These are phyloP conservation scores for Phylloscopus collybita DNA, from an alignment of 2,797 vertebrate genomes.

Conservation along the genomic window DNA sequence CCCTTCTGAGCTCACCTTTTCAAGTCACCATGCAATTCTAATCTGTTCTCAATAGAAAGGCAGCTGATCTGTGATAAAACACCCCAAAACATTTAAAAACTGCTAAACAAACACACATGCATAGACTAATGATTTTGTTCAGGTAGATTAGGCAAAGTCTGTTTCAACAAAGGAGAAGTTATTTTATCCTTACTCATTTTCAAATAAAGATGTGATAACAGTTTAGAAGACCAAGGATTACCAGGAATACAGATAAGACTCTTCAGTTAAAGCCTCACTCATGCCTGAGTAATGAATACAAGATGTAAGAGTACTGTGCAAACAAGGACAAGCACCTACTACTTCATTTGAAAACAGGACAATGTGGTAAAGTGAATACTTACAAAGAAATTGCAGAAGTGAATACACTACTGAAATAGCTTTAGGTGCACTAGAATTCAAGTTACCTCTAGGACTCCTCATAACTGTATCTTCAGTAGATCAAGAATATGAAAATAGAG, in stretches of 20 bases:
- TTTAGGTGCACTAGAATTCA: not conserved
- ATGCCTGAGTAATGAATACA: not conserved
- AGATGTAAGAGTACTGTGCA: not conserved
- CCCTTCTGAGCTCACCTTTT: not conserved
- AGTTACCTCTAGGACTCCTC: not conserved
- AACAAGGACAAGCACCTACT: not conserved
- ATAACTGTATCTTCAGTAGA: not conserved
- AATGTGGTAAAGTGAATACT: not conserved
- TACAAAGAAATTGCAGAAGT: not conserved
- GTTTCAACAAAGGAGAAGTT: not conserved
- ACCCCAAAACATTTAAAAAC: not conserved
- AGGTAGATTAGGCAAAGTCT: not conserved
- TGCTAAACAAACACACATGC: not conserved
- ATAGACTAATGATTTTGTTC: not conserved
- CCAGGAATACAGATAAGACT: not conserved
- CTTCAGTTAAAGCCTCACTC: not conserved
- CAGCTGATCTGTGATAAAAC: not conserved
- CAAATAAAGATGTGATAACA: not conserved
- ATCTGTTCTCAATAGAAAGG: not conserved
- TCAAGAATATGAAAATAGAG: not conserved
- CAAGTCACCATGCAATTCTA: not conserved
- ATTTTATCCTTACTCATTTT: not conserved
- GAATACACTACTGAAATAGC: not conserved
- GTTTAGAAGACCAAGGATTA: not conserved
- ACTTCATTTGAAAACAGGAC: not conserved